These are phyloP conservation scores for Furcifer pardalis DNA, from an alignment of 2,797 vertebrate species.

Conservation along the genomic window DNA sequence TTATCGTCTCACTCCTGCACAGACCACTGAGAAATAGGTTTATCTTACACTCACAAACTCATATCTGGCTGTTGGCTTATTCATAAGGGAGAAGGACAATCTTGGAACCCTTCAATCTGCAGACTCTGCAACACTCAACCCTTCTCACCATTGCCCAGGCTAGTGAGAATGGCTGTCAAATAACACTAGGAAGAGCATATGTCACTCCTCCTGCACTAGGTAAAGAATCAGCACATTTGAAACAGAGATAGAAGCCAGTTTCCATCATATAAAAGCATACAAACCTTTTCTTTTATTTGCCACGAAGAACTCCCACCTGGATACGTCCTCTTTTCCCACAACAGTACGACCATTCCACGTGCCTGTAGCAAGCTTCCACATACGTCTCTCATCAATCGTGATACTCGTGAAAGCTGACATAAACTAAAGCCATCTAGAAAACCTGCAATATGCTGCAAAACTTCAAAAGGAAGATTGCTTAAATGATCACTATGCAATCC, in stretches of 20 bases:
- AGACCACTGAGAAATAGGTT: no score
- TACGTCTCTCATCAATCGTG: constrained; percentile 93
- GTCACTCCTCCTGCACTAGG: background rate
- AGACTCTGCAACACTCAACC: background rate
- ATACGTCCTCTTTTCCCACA: constrained; percentile 91
- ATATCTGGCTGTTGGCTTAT: background rate
- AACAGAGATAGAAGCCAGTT: background rate
- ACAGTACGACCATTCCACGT: constrained; percentile 96
- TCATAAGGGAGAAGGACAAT: background rate
- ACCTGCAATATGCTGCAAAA: constrained; percentile 92
- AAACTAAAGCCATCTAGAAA: constrained; percentile 97
- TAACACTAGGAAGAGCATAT: no score
- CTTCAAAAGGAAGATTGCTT: constrained; percentile 92
- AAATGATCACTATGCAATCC: constrained; percentile 84
- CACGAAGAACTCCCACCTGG: constrained; percentile 87
- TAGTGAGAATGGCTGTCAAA: no score
- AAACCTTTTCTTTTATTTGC: constrained; percentile 97
- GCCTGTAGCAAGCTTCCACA: constrained; percentile 94
- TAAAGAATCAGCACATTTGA: constrained; percentile 1
- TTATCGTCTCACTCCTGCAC: no score
- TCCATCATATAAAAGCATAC: constrained; percentile 39
- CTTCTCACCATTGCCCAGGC: no score
- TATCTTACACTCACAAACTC: background rate
- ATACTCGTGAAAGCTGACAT: constrained; percentile 94
- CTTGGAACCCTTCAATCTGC: background rate